Percentiles rank a stretch among this genome's conserved stretches.
phyloP scores from a whole-genome alignment of 2,113 vertebrate species.

The Gallinago jamesoni region DNA sequence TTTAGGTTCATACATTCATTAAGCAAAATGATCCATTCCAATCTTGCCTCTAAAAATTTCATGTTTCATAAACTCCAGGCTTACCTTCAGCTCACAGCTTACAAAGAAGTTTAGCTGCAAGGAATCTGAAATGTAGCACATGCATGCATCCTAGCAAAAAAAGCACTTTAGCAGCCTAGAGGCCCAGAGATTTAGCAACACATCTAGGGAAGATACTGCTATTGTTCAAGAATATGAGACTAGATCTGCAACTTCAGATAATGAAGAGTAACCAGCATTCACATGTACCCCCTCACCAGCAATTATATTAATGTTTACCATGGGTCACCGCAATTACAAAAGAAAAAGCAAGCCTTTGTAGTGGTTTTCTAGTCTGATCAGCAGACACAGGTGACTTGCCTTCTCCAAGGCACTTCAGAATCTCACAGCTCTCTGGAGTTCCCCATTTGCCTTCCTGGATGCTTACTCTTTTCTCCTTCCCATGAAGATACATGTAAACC shows the following conservation, averaged over 20 bases:
- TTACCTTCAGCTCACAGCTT: background rate
- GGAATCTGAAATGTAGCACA: background rate
- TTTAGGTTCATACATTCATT: background rate
- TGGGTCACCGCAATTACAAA: background rate
- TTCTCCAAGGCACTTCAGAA: background rate
- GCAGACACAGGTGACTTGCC: background rate
- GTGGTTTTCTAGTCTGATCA: too few relatives aligned
- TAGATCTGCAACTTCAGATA: background rate
- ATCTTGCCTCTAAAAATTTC: background rate
- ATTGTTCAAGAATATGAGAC: background rate
- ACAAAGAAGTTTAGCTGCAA: background rate
- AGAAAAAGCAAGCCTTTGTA: background rate
- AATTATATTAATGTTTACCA: background rate
- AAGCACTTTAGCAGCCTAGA: background rate
- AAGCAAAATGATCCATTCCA: background rate
- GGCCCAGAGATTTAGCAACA: background rate
- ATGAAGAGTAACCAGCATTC: background rate
- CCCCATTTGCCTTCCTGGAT: background rate
- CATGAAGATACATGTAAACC: background rate
- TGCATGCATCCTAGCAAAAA: background rate
- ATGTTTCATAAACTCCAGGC: background rate
- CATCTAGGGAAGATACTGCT: background rate
- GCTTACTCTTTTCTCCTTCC: background rate
- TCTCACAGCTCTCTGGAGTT: background rate
- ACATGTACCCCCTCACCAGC: background rate